A percentile compares a stretch with the other conserved stretches of the same genome.
These are phyloP conservation scores for Epirrita christyi DNA, from an alignment of 2,888 invertebrate species.

Conservation along the genomic window DNA sequence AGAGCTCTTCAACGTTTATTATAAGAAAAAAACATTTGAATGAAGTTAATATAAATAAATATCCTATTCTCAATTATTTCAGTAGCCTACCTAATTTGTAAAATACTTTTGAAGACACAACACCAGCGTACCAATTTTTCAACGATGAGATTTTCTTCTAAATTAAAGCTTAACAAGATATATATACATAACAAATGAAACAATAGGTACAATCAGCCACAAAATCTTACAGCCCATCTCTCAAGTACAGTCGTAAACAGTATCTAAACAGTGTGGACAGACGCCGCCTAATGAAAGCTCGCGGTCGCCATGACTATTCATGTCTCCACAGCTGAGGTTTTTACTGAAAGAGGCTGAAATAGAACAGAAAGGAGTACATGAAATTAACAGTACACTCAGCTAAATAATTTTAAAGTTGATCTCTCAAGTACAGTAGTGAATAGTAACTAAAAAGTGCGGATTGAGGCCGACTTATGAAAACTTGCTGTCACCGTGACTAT, in stretches of 20 bases:
- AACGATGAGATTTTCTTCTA: too few species aligned
- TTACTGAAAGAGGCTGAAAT: constrained; percentile 12
- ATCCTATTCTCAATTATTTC: too few species aligned
- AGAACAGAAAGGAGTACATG: neutral
- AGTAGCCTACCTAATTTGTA: too few species aligned
- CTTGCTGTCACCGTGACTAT: constrained; percentile 72
- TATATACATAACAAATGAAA: neutral
- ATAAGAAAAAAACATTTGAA: too few species aligned
- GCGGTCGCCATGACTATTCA: constrained; percentile 76
- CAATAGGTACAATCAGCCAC: constrained; percentile 1
- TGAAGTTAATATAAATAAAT: too few species aligned
- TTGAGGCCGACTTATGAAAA: constrained; percentile 57
- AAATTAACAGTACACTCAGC: too few species aligned
- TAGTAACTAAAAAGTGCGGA: constrained; percentile 41
- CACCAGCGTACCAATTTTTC: too few species aligned
- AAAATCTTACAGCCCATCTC: constrained; percentile 1
- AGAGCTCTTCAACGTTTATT: too few species aligned
- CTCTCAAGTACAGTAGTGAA: constrained; percentile 9
- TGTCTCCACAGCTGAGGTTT: constrained; percentile 51
- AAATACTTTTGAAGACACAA: too few species aligned
- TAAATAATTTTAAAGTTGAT: too few species aligned
- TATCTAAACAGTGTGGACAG: constrained; percentile 39
- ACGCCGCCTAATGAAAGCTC: constrained; percentile 59
- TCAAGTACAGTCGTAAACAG: constrained; percentile 31
- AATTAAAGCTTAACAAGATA: constrained; percentile 5